Percentiles rank a stretch among this genome's conserved stretches.
Conservation (phyloP, 2,113 vertebrate genomes). For the Ctenodactylus gundi region DNA sequence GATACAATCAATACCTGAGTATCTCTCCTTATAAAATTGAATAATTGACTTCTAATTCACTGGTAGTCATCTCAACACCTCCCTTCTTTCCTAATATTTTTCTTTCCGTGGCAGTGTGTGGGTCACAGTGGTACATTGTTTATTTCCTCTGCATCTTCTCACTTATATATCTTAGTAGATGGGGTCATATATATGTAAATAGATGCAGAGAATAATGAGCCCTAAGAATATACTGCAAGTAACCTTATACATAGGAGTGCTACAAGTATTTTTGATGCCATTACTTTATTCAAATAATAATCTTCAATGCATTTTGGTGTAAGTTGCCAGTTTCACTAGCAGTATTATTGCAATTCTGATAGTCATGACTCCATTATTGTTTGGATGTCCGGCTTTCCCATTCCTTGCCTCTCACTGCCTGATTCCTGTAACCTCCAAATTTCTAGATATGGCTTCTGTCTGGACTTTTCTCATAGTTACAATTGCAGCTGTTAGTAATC, state of each 20-base stretch:
- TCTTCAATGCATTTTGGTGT: not conserved
- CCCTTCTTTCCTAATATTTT: not conserved
- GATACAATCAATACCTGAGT: not conserved
- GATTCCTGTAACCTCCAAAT: not conserved
- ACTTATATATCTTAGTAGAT: too few species aligned
- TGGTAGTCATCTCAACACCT: not conserved
- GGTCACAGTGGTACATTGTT: not conserved
- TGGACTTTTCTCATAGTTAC: not conserved
- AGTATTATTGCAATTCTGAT: not conserved
- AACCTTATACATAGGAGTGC: not conserved
- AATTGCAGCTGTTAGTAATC: not conserved
- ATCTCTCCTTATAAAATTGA: not conserved
- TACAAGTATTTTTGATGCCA: not conserved
- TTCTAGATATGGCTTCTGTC: not conserved
- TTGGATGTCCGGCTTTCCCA: not conserved
- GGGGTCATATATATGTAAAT: too few species aligned
- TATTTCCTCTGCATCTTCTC: not conserved
- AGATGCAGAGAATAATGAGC: not conserved
- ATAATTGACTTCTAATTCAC: not conserved
- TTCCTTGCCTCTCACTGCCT: not conserved
- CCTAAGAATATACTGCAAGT: not conserved
- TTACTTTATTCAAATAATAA: not conserved
- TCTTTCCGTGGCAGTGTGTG: not conserved
- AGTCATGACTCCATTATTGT: not conserved
- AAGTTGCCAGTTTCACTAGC: not conserved